Evolutionary conservation across 2,888 invertebrate species (phyloP), one percentile per base, ranked within the genome.

Genomic region (Xanthorhoe designata): DNA sequence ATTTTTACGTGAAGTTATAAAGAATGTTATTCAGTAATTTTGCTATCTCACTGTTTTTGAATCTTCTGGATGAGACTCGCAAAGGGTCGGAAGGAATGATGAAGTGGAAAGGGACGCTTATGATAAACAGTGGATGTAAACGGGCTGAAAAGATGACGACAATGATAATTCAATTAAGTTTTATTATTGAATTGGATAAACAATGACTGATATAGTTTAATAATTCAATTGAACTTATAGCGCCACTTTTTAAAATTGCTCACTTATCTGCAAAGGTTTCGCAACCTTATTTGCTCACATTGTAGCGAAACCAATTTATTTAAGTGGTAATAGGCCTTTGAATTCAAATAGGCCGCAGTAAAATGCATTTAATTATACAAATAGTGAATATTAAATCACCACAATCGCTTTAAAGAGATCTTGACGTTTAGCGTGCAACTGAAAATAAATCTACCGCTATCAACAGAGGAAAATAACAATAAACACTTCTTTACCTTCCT

Each of bases 401-500:
- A 61, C 69, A 70, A 78, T 81, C 80, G 57, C 52, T 53, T 24
- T 32, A 61, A 70, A 68, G 49, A 56, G 60, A 74, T 72, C 72
- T 72, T 45, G 66, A 69, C 71, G 73, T 78, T 75, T 78, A 71
- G 71, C 67, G 58, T 64, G 67, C 64, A 68, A 69, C 74, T 45
- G 74, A 78, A 77, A 79, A 75, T 60, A 57, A 69, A 63, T 72
- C 75, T 61, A 72, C 73, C 58, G 60, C 73, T 77, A 79, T 78
- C 81, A 71, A 67, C 71, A 66, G 54, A 64, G 70, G 76, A 71
- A 71, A 74, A 71, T 71, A 59, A 78, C 86, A 73, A 84, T 90
- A 90, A 91, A 90, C 90, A 87, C 86, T 90, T 87, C 88, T 83
- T 78, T 77, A 73, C 76, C 76, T 89, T 88, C 88, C 89, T 85